Base-by-base conservation (phyloP, 1,140 invertebrate species). In the Chironomus striatipennis region DNA sequence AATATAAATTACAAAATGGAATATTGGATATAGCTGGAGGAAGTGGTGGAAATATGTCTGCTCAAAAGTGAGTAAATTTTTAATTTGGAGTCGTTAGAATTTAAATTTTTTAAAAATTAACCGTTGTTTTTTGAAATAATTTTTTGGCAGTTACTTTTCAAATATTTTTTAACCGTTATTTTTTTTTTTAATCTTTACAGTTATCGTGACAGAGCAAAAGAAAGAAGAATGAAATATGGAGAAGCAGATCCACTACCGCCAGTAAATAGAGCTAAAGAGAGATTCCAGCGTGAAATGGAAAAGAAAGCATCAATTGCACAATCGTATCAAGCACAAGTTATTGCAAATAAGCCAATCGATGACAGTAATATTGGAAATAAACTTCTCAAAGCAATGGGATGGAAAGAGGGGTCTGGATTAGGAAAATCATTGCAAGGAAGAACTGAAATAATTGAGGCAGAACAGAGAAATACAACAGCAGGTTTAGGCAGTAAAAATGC, bases 361-460 rank as follows among this genome's bases (percentile, higher is more conserved):
- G 90, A 91, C 0, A 92, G 93, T 76, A 96, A 96, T 82, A 91
- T 97, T 77, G 96, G 96, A 1, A 97, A 91, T 83, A 93, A 94
- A 82, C 85, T 99, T 78, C 82, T 99, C 65, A 96, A 98, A 83
- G 98, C 97, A 84, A 99, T 99, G 97, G 98, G 98, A 0, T 99
- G 98, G 97, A 92, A 90, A 7, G 93, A 96, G 82, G 98, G 97
- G 1, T 90, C 95, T 87, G 98, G 98, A 0, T 84, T 99, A 10
- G 98, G 97, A 5, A 94, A 93, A 81, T 87, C 88, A 43, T 94
- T 95, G 80, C 96, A 98, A 85, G 97, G 97, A n/a, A 87, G 95
- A 78, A 94, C 94, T 7, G 92, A 90, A 73, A 96, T 96, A 73
- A 93, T 98, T 76, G 91, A 96, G 80, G 80, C 81, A 8, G 80